These are phyloP conservation scores for Bubalus kerabau DNA, from an alignment of 2,113 vertebrate species.

Conservation along the genomic window DNA sequence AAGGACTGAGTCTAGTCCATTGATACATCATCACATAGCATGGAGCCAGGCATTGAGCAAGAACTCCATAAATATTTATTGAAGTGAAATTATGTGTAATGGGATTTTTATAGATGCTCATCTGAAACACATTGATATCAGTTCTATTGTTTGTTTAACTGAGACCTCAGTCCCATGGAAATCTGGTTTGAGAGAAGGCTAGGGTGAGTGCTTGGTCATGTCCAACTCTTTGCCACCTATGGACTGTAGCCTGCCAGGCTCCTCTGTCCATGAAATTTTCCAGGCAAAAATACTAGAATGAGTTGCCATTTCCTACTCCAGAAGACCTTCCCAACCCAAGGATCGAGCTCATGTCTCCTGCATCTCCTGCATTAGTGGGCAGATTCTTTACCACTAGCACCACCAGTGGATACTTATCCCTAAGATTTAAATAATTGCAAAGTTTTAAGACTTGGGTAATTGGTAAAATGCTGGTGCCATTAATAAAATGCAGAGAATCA, in stretches of 20 bases:
- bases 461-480: not conserved
- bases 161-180: not conserved
- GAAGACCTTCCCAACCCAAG: not conserved
- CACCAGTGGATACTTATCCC: not conserved
- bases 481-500: not conserved
- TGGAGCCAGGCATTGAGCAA: not conserved
- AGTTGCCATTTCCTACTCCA: not conserved
- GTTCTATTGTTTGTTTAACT: not conserved
- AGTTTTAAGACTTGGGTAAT: not conserved
- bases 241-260: not conserved
- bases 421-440: not conserved
- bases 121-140: not conserved
- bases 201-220: rapidly evolving
- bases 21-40: not conserved
- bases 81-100: not conserved
- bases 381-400: not conserved
- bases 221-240: not conserved
- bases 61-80: not conserved
- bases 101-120: not conserved
- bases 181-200: not conserved
- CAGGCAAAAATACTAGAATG: not conserved
- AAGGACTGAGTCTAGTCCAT: not conserved
- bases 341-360: not conserved
- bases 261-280: not conserved
- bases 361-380: not conserved